These are phyloP conservation scores for Propithecus perrieri DNA, from an alignment of 2,797 vertebrate genomes.

Conservation along the genomic window DNA sequence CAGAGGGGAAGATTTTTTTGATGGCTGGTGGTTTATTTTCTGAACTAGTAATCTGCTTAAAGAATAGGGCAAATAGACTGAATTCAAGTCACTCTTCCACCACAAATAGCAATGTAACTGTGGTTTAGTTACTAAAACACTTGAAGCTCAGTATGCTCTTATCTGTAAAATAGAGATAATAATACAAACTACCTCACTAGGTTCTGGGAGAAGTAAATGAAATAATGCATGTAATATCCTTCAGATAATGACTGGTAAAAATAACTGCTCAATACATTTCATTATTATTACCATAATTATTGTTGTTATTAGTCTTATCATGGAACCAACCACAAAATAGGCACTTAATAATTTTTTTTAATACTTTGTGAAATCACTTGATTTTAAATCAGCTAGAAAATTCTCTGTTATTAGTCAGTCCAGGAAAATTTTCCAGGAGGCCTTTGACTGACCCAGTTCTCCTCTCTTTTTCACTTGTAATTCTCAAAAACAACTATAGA, in stretches of 20 bases:
- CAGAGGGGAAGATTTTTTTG: not conserved
- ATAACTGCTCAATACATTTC: not conserved
- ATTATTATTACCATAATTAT: not conserved
- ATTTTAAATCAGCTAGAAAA: not conserved
- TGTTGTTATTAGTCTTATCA: not conserved
- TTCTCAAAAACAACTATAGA: not conserved
- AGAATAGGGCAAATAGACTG: not conserved
- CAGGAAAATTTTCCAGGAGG: not conserved
- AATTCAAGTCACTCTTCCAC: not conserved
- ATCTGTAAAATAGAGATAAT: not conserved
- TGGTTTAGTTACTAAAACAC: not conserved
- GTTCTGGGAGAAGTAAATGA: not conserved
- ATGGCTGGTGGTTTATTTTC: not conserved
- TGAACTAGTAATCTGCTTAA: not conserved
- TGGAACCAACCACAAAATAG: not conserved
- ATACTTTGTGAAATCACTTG: not conserved
- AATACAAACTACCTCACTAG: not conserved
- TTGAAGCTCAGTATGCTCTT: not conserved
- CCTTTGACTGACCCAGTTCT: not conserved
- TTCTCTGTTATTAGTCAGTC: not conserved
- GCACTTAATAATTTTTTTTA: not conserved
- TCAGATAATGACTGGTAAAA: not conserved
- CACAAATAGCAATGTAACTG: not conserved
- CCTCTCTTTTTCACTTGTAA: not conserved
- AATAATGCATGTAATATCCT: not conserved